phyloP scores from a whole-genome alignment of 2,797 vertebrate genomes.

The Neomorphus geoffroyi region DNA sequence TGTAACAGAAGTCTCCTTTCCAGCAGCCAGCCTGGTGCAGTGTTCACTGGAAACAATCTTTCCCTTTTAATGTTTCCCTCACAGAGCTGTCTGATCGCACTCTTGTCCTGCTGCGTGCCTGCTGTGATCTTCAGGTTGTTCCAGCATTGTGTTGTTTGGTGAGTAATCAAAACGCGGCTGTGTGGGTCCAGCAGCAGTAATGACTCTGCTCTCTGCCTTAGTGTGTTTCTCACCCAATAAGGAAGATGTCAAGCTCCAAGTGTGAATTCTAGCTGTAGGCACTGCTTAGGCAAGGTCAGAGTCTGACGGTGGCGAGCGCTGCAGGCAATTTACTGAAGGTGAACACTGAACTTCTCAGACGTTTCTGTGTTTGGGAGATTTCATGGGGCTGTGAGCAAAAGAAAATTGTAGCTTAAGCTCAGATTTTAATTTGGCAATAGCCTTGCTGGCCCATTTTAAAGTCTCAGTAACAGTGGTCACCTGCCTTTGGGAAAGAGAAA shows the following conservation, averaged over 20 bases:
- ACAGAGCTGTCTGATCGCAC: conserved; percentile 82
- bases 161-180: conserved; percentile 41
- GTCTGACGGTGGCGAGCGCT: not conserved
- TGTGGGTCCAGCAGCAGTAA: not conserved
- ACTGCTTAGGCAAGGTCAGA: not conserved
- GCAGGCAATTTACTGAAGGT: not conserved
- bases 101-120: conserved; percentile 77
- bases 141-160: conserved; percentile 82
- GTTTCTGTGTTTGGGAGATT: not conserved
- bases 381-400: not conserved
- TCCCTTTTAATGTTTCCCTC: not conserved
- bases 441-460: not conserved
- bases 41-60: not conserved
- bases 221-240: not conserved
- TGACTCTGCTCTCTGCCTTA: not conserved
- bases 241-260: not conserved
- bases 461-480: not conserved
- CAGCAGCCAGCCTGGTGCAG: not conserved
- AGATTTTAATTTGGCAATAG: not conserved
- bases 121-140: conserved; percentile 80
- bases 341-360: not conserved
- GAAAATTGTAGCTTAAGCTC: not conserved
- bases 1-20: not conserved
- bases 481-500: not conserved
- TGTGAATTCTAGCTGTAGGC: not conserved